Evolutionary conservation across 2,888 invertebrate species (phyloP).

Genomic region (Pachydiplax longipennis): DNA sequence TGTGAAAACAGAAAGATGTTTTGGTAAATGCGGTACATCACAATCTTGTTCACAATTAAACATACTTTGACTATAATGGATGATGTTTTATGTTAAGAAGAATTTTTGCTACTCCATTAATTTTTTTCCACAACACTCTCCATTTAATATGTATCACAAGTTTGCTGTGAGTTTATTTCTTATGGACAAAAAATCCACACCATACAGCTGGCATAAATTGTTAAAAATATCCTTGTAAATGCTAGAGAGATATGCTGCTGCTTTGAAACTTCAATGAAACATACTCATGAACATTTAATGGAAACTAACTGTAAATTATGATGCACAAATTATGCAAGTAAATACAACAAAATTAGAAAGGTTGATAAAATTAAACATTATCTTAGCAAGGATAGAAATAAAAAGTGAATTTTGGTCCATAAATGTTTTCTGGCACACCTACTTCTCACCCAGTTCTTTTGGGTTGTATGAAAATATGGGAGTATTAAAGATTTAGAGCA

Average conservation of each 20-base stretch:
- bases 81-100: not conserved
- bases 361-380: not conserved
- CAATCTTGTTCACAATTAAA: not conserved
- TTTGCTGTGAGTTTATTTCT: not conserved
- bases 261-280: not conserved
- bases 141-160: slow-evolving; percentile 4
- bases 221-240: not conserved
- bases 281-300: not conserved
- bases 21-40: not conserved
- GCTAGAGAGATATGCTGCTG: not conserved
- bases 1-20: not conserved
- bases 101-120: not conserved
- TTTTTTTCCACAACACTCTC: not conserved
- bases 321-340: slow-evolving; percentile 33
- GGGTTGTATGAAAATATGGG: slow-evolving; percentile 40
- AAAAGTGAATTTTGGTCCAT: slow-evolving; percentile 33
- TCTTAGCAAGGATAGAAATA: not conserved
- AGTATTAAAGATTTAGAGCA: slow-evolving; percentile 33
- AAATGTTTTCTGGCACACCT: slow-evolving; percentile 14
- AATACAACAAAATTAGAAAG: not conserved
- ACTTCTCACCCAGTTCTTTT: slow-evolving; percentile 35
- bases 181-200: not conserved
- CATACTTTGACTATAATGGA: not conserved
- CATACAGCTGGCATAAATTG: not conserved
- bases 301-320: not conserved